Evolutionary conservation across 2,113 vertebrate species (phyloP).

Genomic region (Rhodinocichla rosea): DNA sequence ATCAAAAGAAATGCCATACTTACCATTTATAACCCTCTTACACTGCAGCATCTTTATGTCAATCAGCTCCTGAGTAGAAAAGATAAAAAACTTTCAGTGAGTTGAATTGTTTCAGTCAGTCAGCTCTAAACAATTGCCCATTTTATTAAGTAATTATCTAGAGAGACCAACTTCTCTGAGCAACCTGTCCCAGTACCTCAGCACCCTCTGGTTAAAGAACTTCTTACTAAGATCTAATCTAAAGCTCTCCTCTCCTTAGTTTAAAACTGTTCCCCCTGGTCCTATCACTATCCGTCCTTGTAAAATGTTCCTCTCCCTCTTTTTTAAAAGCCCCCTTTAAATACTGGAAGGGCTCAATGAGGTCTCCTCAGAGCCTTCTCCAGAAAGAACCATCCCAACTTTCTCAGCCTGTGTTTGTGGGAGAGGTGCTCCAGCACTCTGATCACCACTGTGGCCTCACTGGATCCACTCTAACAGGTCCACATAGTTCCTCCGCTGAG

Average conservation of each 20-base stretch:
- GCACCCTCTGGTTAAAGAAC: neutral
- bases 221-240: neutral
- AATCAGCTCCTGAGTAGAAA: slow-evolving; percentile 86
- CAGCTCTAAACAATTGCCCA: neutral
- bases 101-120: neutral
- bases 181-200: neutral
- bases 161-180: neutral
- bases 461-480: neutral
- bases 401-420: neutral
- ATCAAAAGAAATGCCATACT: slow-evolving; percentile 38
- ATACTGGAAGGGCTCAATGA: neutral
- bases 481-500: neutral
- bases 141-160: neutral
- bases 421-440: neutral
- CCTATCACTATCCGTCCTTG: too few species aligned
- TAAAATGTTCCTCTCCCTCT: neutral
- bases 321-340: neutral
- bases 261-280: neutral
- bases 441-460: neutral
- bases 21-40: slow-evolving; percentile 87
- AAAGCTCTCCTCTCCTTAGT: neutral
- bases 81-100: neutral
- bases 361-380: neutral
- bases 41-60: slow-evolving; percentile 96
- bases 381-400: neutral